Evolutionary conservation across 2,797 vertebrate genomes (phyloP).

Genomic region (Melanogrammus aeglefinus): DNA sequence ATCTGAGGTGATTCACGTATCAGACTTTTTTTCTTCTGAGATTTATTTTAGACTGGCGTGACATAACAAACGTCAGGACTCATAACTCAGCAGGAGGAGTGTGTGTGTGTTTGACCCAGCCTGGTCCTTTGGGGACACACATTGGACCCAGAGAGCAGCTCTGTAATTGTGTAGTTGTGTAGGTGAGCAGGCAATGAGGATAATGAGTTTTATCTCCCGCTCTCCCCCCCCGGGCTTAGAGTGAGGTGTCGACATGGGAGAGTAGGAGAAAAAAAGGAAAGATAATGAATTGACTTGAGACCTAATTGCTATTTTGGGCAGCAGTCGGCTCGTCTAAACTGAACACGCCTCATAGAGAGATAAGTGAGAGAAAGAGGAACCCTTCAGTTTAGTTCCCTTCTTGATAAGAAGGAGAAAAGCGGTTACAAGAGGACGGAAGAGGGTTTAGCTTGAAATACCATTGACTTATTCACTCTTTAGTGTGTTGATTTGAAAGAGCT

Average conservation of each 20-base stretch:
- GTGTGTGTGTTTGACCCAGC: background rate
- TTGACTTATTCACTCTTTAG: background rate
- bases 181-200: slow-evolving; percentile 41
- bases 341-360: slow-evolving; percentile 50
- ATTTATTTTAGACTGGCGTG: background rate
- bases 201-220: slow-evolving; percentile 55
- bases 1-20: background rate
- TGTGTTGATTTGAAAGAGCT: background rate
- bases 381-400: slow-evolving; percentile 7
- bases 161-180: background rate
- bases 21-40: background rate
- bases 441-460: background rate
- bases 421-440: background rate
- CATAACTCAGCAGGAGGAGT: background rate
- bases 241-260: slow-evolving; percentile 40
- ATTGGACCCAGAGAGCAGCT: background rate
- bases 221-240: slow-evolving; percentile 47
- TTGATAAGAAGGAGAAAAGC: background rate
- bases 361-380: slow-evolving; percentile 17
- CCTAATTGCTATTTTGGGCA: slow-evolving; percentile 74
- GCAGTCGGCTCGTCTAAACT: slow-evolving; percentile 51
- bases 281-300: slow-evolving; percentile 66
- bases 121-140: background rate
- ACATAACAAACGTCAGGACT: background rate
- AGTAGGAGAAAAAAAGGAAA: slow-evolving; percentile 29